phyloP scores from a whole-genome alignment of 2,797 vertebrate species.

The Meriones psammophilus region DNA sequence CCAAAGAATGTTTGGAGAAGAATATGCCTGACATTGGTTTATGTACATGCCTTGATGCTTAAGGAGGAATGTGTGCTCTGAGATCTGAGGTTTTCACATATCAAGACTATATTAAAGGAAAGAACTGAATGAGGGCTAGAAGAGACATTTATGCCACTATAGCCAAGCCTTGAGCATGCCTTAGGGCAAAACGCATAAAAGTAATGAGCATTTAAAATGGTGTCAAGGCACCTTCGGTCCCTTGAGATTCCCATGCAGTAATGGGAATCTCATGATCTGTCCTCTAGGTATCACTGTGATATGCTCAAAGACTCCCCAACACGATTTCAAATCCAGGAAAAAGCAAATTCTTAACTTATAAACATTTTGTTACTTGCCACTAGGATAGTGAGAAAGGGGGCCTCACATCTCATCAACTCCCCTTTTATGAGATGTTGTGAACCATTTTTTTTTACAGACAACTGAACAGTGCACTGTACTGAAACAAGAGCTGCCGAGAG shows the following conservation, averaged over 20 bases:
- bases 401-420: slow-evolving; percentile 48
- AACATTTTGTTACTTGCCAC: slow-evolving; percentile 30
- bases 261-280: background rate
- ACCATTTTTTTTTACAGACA: slow-evolving; percentile 57
- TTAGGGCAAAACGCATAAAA: background rate
- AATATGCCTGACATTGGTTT: background rate
- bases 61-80: too few relatives aligned
- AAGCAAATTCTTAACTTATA: slow-evolving; percentile 63
- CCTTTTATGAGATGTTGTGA: slow-evolving; percentile 50
- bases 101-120: background rate
- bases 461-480: slow-evolving; percentile 15
- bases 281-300: background rate
- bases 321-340: slow-evolving; percentile 61
- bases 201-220: background rate
- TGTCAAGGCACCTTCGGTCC: background rate
- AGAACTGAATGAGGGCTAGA: background rate
- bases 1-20: background rate
- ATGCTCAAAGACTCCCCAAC: slow-evolving; percentile 41
- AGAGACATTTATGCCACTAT: background rate
- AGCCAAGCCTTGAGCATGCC: background rate
- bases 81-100: background rate
- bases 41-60: rapidly evolving
- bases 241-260: background rate
- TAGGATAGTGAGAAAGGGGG: slow-evolving; percentile 36
- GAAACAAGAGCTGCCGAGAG: slow-evolving; percentile 26